Conservation (phyloP, 2,113 vertebrate species). For the Girardinichthys multiradiatus region DNA sequence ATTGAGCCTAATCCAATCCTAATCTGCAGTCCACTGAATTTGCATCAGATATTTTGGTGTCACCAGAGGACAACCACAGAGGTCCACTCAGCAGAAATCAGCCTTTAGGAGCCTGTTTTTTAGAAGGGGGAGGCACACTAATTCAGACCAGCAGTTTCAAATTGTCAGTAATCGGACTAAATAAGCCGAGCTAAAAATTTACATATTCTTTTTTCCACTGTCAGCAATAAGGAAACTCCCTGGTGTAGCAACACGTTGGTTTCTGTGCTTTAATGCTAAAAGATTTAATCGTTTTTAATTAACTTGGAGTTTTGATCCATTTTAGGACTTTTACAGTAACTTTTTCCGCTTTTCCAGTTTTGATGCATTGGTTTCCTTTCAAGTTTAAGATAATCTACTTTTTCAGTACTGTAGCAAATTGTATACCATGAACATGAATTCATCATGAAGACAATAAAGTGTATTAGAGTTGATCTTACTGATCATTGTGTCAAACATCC, state of each 20-base stretch:
- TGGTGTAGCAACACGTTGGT: not conserved
- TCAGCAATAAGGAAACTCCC: not conserved
- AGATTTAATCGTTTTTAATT: not conserved
- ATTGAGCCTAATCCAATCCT: too few relatives aligned
- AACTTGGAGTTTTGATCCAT: too few relatives aligned
- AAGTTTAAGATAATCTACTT: not conserved
- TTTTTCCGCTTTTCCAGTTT: too few relatives aligned
- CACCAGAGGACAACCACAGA: not conserved
- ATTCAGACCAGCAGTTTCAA: not conserved
- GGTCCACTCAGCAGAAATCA: not conserved
- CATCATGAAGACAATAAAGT: not conserved
- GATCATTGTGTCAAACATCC: not conserved
- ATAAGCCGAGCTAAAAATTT: not conserved
- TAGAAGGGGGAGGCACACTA: not conserved
- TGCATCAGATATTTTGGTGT: not conserved
- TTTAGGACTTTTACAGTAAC: not conserved
- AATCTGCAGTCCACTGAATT: not conserved
- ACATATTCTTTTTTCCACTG: not conserved
- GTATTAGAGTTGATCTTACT: not conserved
- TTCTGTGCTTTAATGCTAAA: not conserved
- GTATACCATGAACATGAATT: not conserved
- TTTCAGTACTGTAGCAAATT: not conserved
- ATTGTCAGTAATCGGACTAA: not conserved
- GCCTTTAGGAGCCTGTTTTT: not conserved
- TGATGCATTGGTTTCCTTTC: too few relatives aligned